Conservation (phyloP, 2,113 vertebrate species). For the Choloepus hoffmanni region DNA sequence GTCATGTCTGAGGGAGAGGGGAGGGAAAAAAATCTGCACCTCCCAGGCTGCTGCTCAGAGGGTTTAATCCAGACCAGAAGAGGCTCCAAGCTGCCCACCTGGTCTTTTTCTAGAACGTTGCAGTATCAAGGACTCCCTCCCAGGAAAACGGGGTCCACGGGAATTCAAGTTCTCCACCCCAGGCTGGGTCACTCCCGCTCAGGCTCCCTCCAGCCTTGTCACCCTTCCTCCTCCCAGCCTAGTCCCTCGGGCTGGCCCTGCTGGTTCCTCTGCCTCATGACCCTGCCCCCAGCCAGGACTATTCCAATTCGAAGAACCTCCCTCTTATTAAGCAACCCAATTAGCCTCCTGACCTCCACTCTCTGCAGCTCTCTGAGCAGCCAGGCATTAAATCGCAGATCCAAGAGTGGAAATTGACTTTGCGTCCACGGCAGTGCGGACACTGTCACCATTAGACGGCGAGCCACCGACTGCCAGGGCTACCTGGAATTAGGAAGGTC, state of each 20-base stretch:
- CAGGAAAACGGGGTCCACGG: accelerated
- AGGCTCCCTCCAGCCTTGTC: background rate
- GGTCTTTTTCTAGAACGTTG: background rate
- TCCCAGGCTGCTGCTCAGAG: background rate
- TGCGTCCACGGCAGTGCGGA: conserved; percentile 56
- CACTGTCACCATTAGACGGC: conserved; percentile 17
- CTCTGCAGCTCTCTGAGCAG: conserved; percentile 86
- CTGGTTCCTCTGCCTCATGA: background rate
- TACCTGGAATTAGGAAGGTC: background rate
- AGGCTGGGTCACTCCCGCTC: background rate
- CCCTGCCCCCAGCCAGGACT: background rate
- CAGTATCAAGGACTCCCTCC: background rate
- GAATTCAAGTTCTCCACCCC: background rate
- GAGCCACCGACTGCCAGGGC: background rate
- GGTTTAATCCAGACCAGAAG: conserved; percentile 40
- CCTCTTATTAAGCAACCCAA: conserved; percentile 85
- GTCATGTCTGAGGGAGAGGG: background rate
- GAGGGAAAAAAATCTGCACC: background rate
- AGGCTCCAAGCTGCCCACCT: background rate
- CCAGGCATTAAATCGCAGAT: conserved; percentile 88
- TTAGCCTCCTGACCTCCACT: conserved; percentile 88
- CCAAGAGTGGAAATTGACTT: conserved; percentile 88
- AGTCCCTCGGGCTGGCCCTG: background rate
- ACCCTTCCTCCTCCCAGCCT: background rate
- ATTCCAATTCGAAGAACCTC: conserved; percentile 61